Percentiles rank a stretch among this genome's conserved stretches.
phyloP scores from a whole-genome alignment of 2,888 invertebrate genomes.

The Quadriops clusia region DNA sequence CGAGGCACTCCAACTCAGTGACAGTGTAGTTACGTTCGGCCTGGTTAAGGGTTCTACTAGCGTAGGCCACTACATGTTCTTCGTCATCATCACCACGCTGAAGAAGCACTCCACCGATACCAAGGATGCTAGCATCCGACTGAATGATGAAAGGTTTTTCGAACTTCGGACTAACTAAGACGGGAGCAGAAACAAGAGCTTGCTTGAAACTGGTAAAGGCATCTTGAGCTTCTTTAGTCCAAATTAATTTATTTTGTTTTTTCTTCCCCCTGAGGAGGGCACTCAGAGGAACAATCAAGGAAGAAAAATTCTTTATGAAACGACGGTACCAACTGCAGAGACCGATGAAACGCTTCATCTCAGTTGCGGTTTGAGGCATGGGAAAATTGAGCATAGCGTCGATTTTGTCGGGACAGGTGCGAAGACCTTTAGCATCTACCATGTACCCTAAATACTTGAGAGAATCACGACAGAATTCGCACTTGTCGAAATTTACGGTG shows the following conservation, averaged over 20 bases:
- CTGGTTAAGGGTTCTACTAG: constrained; percentile 18
- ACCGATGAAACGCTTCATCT: constrained; percentile 22
- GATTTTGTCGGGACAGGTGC: constrained; percentile 22
- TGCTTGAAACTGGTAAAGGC: constrained; percentile 19
- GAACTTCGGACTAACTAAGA: constrained; percentile 20
- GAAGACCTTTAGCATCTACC: constrained; percentile 17
- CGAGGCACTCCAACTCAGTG: constrained; percentile 21
- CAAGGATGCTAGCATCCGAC: constrained; percentile 19
- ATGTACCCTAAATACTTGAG: constrained; percentile 21
- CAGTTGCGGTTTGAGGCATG: constrained; percentile 17
- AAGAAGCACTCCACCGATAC: constrained; percentile 18
- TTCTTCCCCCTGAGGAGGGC: constrained; percentile 16
- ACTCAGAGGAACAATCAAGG: constrained; percentile 18
- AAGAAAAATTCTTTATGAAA: constrained; percentile 21
- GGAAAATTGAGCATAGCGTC: constrained; percentile 20
- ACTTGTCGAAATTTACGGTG: constrained; percentile 20
- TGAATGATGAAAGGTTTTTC: constrained; percentile 19
- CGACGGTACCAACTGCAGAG: constrained; percentile 21
- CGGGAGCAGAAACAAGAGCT: constrained; percentile 18
- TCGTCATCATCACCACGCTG: constrained; percentile 15
- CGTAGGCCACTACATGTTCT: constrained; percentile 21
- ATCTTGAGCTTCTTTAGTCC: constrained; percentile 17
- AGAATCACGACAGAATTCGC: constrained; percentile 17
- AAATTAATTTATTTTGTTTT: constrained; percentile 15
- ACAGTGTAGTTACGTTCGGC: constrained; percentile 20